Evolutionary conservation across 1,140 invertebrate species (phyloP).

Genomic region (Pseudomyrmex cubaensis): DNA sequence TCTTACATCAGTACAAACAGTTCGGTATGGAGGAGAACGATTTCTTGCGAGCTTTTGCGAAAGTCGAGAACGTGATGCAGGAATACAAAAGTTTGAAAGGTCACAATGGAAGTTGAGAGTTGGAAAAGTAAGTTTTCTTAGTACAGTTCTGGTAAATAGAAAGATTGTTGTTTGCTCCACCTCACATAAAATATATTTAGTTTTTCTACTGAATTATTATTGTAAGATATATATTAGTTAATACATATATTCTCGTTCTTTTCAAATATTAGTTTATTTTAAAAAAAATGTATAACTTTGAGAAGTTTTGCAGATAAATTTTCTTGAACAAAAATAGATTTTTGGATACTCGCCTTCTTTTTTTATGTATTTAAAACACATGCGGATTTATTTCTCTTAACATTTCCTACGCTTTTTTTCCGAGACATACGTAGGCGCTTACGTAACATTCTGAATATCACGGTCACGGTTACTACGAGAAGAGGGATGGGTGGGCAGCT

Average conservation of each 20-base stretch:
- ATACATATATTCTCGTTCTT: neutral
- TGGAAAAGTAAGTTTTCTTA: slow-evolving; percentile 6
- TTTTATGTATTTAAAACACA: no score
- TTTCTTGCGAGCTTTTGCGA: slow-evolving; percentile 84
- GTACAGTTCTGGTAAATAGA: neutral
- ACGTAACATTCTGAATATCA: slow-evolving; percentile 5
- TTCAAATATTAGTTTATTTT: neutral
- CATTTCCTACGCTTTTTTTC: slow-evolving; percentile 8
- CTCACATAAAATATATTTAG: no score
- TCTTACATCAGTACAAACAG: slow-evolving; percentile 86
- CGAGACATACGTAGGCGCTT: slow-evolving; percentile 10
- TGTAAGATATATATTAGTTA: neutral
- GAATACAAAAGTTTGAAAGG: slow-evolving; percentile 81
- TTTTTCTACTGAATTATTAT: no score
- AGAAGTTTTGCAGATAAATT: neutral
- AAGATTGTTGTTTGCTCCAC: no score
- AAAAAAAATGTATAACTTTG: neutral
- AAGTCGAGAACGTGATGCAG: slow-evolving; percentile 84
- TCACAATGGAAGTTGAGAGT: neutral
- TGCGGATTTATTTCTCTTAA: neutral
- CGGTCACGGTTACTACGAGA: slow-evolving; percentile 51
- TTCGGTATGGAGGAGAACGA: slow-evolving; percentile 84
- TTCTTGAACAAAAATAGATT: neutral
- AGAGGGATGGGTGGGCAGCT: neutral
- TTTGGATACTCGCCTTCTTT: neutral